A percentile compares a stretch with the other conserved stretches of the same genome.
Evolutionary conservation across 2,888 invertebrate species (phyloP).

Genomic region (Conus canariensis): DNA sequence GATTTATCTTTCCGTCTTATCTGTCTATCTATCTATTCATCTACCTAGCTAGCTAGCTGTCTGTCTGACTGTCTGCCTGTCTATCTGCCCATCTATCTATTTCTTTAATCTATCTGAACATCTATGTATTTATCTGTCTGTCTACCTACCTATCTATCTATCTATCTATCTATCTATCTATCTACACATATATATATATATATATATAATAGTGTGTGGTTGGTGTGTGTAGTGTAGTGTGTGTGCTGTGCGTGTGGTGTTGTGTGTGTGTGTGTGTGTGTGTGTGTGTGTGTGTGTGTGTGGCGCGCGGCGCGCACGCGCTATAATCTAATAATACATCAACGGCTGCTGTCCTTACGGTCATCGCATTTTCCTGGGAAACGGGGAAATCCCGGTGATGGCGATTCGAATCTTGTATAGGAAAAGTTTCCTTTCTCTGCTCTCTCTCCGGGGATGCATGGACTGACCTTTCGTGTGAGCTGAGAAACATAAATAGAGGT

Average conservation of each 20-base stretch:
- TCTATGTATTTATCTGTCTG: background rate
- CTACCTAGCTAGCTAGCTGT: no score
- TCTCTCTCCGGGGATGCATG: no score
- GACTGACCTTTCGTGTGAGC: no score
- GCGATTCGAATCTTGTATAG: no score
- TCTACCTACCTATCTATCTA: background rate
- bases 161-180: background rate
- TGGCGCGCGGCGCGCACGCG: background rate
- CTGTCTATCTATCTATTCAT: background rate
- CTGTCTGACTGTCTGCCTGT: no score
- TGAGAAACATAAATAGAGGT: no score
- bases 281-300: slow-evolving; percentile 7
- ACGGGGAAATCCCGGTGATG: no score
- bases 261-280: background rate
- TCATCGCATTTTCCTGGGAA: no score
- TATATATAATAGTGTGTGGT: background rate
- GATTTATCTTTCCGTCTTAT: background rate
- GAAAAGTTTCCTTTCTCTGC: no score
- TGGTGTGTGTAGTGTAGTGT: background rate
- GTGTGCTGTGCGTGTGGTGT: background rate
- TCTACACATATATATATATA: background rate
- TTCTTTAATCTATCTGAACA: background rate
- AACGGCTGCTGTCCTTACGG: no score
- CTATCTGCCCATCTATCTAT: no score
- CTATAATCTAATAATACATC: no score